Conservation (phyloP, 2,113 vertebrate species). For the Perca flavescens region DNA sequence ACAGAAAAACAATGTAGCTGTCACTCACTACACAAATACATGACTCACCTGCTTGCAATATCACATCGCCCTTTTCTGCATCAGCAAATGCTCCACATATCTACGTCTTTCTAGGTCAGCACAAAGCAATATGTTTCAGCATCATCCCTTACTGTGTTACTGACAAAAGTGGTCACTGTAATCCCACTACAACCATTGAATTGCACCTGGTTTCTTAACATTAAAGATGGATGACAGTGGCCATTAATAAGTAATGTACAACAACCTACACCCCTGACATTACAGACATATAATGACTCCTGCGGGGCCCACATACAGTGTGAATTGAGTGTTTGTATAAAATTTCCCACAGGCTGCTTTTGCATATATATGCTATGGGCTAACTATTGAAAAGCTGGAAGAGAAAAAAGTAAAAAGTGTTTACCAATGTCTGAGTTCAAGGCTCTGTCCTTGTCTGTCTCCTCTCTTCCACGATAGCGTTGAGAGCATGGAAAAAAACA, state of each 20-base stretch:
- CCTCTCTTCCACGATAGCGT: constrained; percentile 72
- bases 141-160: neutral
- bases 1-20: neutral
- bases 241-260: constrained; percentile 71
- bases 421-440: constrained; percentile 79
- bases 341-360: constrained; percentile 5
- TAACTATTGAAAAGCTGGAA: constrained; percentile 18
- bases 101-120: neutral
- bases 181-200: constrained; percentile 25
- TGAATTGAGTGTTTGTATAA: constrained; percentile 27
- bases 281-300: constrained; percentile 51
- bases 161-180: constrained; percentile 27
- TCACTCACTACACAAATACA: constrained; percentile 4
- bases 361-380: neutral
- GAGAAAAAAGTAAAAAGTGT: constrained; percentile 32
- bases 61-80: constrained; percentile 6
- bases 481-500: constrained; percentile 53
- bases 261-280: constrained; percentile 52
- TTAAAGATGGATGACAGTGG: constrained; percentile 66
- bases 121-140: constrained; percentile 11
- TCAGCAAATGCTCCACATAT: constrained; percentile 5
- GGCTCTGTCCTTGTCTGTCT: constrained; percentile 72
- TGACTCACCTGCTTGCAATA: constrained; percentile 29
- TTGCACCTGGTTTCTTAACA: constrained; percentile 45
- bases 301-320: constrained; percentile 13